Base-by-base conservation (phyloP, 2,888 invertebrate genomes). In the Drosophila nr. perissopoda region DNA sequence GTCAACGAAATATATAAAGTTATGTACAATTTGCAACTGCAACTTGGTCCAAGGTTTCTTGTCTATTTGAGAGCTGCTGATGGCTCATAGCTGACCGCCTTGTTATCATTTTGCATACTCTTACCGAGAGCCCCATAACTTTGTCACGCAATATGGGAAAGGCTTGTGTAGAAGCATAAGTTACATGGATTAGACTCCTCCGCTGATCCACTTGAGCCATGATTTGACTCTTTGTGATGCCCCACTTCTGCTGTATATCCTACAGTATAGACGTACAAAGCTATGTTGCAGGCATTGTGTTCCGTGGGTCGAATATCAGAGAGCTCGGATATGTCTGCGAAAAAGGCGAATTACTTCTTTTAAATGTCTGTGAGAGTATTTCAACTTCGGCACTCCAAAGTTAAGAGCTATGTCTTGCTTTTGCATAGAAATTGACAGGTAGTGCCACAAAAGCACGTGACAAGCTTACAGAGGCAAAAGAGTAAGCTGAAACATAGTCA, bases 1-100 rank as follows among this genome's bases (percentile, higher is more conserved):
- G 76, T 58, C 68, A 63, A 48, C 72, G 34, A 56, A 53, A 27
- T 10, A 7, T 51, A 49, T 49, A 48, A 48, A 42, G 51, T 29
- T 49, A 11, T 45, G 25, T 38, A 48, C 45, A 34, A 27, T 48
- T n/a, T 33, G 31, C 25, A 34, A 42, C 13, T 48, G 49, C 33
- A 34, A 33, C 38, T 13, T 11, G 27, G n/a, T 11, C 13, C 16
- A 34, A 45, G 49, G 13, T 61, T 11, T 25, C 25, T 42, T 53
- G 54, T 25, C 40, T 16, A 11, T 54, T 69, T 34, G 42, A 52
- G 31, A n/a, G 13, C 38, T n/a, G 29, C 48, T 48, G 62, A 73
- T 36, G 25, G 33, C 59, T 64, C 60, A 70, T 33, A 61, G 48
- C 38, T 51, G 49, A 16, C 33, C 18, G 36, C 25, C 45, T 34